Evolutionary conservation across 2,113 vertebrate genomes (phyloP).

Genomic region (Antechinus stuartii): DNA sequence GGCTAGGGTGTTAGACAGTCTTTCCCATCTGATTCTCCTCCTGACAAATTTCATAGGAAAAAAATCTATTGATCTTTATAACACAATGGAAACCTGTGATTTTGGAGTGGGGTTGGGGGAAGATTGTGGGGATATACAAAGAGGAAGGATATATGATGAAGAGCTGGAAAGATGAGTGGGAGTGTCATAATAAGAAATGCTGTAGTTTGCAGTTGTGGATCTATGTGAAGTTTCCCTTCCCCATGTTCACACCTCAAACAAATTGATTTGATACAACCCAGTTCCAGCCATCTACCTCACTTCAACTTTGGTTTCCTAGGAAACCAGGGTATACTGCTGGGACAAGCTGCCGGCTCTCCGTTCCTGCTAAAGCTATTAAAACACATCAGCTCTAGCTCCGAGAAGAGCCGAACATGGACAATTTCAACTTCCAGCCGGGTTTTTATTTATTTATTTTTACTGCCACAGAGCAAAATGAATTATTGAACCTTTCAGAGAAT

Average conservation of each 20-base stretch:
- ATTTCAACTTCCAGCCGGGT: conserved; percentile 66
- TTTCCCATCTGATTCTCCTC: conserved; percentile 38
- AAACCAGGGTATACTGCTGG: conserved; percentile 84
- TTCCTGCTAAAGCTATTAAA: conserved; percentile 78
- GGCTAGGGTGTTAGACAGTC: not conserved
- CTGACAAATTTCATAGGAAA: conserved; percentile 61
- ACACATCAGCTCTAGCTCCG: conserved; percentile 78
- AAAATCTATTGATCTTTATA: conserved; percentile 65
- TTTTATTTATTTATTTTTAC: conserved; percentile 76
- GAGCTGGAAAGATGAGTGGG: conserved; percentile 22
- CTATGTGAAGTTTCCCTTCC: conserved; percentile 26
- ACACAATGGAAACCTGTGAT: conserved; percentile 48
- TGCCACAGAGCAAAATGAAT: conserved; percentile 67
- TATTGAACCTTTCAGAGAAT: conserved; percentile 68
- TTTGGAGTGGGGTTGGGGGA: not conserved
- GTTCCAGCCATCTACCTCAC: conserved; percentile 80
- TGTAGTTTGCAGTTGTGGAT: conserved; percentile 26
- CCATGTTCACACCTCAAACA: conserved; percentile 69
- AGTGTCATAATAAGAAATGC: conserved; percentile 8
- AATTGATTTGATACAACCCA: conserved; percentile 81
- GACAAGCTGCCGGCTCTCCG: conserved; percentile 80
- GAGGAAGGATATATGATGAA: not conserved
- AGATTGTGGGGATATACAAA: not conserved
- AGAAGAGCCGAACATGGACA: conserved; percentile 63
- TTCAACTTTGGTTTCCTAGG: conserved; percentile 87